These are phyloP conservation scores for Agrotis exclamationis DNA, from an alignment of 2,888 invertebrate species.

Conservation along the genomic window DNA sequence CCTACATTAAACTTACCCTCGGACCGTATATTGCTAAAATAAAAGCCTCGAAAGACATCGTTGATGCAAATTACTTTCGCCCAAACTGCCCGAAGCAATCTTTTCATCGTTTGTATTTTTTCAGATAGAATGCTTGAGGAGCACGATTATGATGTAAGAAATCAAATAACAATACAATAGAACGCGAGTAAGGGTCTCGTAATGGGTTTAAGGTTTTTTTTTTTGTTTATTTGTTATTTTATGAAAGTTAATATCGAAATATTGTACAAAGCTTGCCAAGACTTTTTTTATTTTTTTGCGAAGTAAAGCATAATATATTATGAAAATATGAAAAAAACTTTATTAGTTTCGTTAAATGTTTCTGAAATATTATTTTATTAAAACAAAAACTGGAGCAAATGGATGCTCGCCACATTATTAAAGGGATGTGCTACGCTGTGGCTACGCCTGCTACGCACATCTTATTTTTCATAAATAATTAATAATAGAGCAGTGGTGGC, in stretches of 20 bases:
- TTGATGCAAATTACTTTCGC: slow-evolving; percentile 61
- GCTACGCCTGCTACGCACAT: slow-evolving; percentile 25
- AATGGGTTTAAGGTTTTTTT: slow-evolving; percentile 23
- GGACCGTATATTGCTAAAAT: slow-evolving; percentile 82
- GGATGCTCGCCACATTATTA: neutral
- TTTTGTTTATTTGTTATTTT: slow-evolving; percentile 12
- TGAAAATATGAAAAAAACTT: neutral
- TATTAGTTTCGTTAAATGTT: neutral
- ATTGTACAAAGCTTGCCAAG: neutral
- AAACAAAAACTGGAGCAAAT: neutral
- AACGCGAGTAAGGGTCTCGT: slow-evolving; percentile 6
- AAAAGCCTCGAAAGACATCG: slow-evolving; percentile 75
- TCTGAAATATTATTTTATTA: neutral
- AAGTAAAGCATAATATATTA: neutral
- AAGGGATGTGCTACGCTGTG: neutral
- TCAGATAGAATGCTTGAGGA: slow-evolving; percentile 7
- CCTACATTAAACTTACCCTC: slow-evolving; percentile 84
- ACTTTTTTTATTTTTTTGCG: neutral
- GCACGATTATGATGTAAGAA: slow-evolving; percentile 41
- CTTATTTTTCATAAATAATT: no score
- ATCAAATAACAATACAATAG: slow-evolving; percentile 37
- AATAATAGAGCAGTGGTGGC: no score
- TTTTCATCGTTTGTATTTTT: slow-evolving; percentile 56
- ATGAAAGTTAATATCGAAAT: slow-evolving; percentile 14
- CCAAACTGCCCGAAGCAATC: slow-evolving; percentile 47